Conservation (phyloP, 2,113 vertebrate genomes). For the Progne subis region DNA sequence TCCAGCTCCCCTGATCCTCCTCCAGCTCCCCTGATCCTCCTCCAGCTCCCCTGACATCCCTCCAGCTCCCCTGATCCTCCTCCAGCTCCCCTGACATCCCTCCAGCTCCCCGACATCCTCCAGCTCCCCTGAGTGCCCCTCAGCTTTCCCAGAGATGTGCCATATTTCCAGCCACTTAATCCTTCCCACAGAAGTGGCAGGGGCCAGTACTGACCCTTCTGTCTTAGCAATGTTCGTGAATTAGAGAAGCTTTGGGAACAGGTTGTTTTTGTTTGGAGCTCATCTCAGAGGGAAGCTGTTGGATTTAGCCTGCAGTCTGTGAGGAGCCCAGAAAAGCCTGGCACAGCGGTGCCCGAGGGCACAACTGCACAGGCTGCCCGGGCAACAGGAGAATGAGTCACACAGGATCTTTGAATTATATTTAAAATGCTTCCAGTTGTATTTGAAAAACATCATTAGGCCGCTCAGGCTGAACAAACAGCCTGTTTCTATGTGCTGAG, state of each 20-base stretch:
- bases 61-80: no score
- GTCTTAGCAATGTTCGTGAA: fast-evolving
- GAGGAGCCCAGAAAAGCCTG: background rate
- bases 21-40: background rate
- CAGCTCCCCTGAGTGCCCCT: background rate
- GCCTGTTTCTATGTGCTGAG: background rate
- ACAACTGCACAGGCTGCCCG: fast-evolving
- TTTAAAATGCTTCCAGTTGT: background rate
- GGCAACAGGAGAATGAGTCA: background rate
- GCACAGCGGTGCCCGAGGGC: fast-evolving
- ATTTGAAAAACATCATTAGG: background rate
- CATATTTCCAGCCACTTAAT: fast-evolving
- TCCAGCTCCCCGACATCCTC: background rate
- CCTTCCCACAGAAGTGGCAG: background rate
- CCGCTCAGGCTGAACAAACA: background rate
- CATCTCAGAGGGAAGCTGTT: fast-evolving
- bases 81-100: fast-evolving
- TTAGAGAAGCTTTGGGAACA: background rate
- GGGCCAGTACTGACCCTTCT: background rate
- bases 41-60: no score
- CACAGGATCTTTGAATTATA: background rate
- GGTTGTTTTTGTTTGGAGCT: background rate
- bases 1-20: background rate
- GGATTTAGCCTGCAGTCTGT: background rate
- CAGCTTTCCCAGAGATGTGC: background rate